These are phyloP conservation scores for Cladorhizidae sp. DNA, from an alignment of 37 sponge, comb jelly and placozoan species.

Conservation along the genomic window DNA sequence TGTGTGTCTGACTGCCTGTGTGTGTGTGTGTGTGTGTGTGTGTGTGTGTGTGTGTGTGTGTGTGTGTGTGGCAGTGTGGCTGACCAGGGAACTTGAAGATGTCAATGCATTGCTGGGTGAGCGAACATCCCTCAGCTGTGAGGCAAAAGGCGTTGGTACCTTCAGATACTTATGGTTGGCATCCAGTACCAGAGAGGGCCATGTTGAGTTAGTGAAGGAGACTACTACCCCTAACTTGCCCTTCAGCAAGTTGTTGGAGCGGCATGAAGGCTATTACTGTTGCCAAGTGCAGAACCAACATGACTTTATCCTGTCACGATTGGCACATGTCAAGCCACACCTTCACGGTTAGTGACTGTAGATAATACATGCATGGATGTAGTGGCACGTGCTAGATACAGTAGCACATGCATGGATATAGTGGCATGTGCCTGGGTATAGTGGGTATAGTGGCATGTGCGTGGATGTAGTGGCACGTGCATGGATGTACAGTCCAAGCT, in stretches of 20 bases:
- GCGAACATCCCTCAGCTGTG: background rate
- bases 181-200: slow-evolving; percentile 16
- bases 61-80: slow-evolving; percentile 25
- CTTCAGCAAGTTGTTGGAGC: background rate
- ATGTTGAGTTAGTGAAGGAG: background rate
- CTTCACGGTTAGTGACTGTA: background rate
- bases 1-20: slow-evolving; percentile 18
- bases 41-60: slow-evolving; percentile 14
- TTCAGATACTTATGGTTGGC: slow-evolving; percentile 39
- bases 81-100: slow-evolving; percentile 12
- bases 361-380: no score
- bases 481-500: no score
- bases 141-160: slow-evolving; percentile 17
- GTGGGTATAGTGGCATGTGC: no score
- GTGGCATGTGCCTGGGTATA: no score
- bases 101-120: background rate
- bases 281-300: slow-evolving; percentile 33
- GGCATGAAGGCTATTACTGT: slow-evolving; percentile 40
- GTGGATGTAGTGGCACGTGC: no score
- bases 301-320: background rate
- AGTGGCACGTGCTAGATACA: no score
- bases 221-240: background rate
- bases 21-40: slow-evolving; percentile 15
- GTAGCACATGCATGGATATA: no score
- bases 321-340: background rate